Percentiles rank a stretch among this genome's conserved stretches.
Conservation (phyloP, 2,113 vertebrate genomes). For the Rattus norvegicus region GRCr8 NC_086021.1:100493001-100493500, state of each 20-base stretch:
- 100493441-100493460: neutral
- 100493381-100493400: neutral
- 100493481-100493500: neutral
- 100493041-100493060: neutral
- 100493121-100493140: neutral
- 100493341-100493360: neutral
- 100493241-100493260: neutral
- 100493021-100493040: neutral
- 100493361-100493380: neutral
- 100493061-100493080: conserved; percentile 26
- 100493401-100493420: neutral
- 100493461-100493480: neutral
- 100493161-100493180: neutral
- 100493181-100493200: neutral
- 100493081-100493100: neutral
- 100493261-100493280: neutral
- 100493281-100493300: neutral
- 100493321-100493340: neutral
- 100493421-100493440: neutral
- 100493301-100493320: neutral
- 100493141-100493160: neutral
- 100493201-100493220: neutral
- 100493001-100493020: neutral
- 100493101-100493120: neutral
- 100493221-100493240: neutral